Evolutionary conservation across 2,113 vertebrate species (phyloP), one percentile per base, ranked within the genome.

Genomic region (Calonectris borealis): DNA sequence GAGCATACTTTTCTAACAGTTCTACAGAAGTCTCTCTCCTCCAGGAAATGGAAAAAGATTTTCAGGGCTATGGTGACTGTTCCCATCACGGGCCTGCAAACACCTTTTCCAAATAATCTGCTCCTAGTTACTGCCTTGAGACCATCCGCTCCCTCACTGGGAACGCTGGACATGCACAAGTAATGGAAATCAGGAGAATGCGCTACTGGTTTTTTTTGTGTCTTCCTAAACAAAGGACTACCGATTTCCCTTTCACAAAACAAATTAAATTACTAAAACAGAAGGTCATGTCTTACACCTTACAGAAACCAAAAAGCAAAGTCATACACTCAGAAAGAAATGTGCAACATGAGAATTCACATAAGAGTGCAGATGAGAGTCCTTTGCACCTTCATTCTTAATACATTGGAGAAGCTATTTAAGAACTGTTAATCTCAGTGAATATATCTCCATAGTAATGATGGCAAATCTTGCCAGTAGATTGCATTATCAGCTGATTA

Each of bases 371-470:
- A 76, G 21, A 31, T 22, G 11, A 73, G 19, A 64, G 36, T 68
- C 55, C 70, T 96, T 79, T 91, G 40, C 31, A 62, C 71, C 27
- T 69, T 80, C 69, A 70, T 86, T 72, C 58, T 62, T 61, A 79
- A 76, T 54, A 77, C 36, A 38, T 24, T 42, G 52, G 66, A 92
- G 84, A 88, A 91, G 62, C 55, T 84, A 77, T 76, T 96, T 85
- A 69, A 70, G 78, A 90, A 66, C 62, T 66, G 58, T 88, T 95
- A 88, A 86, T 95, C 82, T 80, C 66, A 54, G 49, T 77, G 85
- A 94, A 77, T 80, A 49, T 18, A 88, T 94, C 83, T 95, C 75
- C 93, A 96, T 90, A 94, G 82, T 60, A 88, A 93, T 76, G 49
- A 85, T 44, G 79, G 66, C 32, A 84, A 90, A 73, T 38, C 71